Evolutionary conservation across 2,113 vertebrate genomes (phyloP), one percentile per base, ranked within the genome.

Genomic region (Anhinga rufa): DNA sequence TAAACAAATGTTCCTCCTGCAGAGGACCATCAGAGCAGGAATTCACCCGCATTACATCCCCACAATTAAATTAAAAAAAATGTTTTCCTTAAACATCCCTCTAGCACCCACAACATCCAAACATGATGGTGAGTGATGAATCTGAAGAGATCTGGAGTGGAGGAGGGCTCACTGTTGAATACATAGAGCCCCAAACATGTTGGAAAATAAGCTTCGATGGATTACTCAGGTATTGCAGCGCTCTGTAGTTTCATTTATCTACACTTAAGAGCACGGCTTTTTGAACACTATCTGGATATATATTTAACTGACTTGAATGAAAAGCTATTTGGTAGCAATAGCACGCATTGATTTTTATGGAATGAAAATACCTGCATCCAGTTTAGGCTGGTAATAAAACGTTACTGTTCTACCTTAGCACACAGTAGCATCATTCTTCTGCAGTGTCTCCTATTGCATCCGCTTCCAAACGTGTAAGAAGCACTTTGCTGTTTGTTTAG

Each of bases 81-180:
- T 12, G 0, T 93, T 94, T 84, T 69, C 64, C 61, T 54, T 9
- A n/a, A 92, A 65, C 82, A 7, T 81, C 34, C 75, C 77, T 91
- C 90, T 79, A 97, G 97, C 96, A 97, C 76, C 96, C 97, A 22
- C 87, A 96, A 10, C 97, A 97, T 82, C 97, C 97, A n/a, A 97
- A 97, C 92, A 96, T 97, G 95, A 94, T 97, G 78, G 95, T 95
- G 84, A 70, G 29, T 19, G 96, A 97, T 52, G 97, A 97, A 32
- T 96, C 93, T n/a, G 36, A 79, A 62, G 95, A 96, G 64, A 34
- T 82, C 9, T 97, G 97, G 97, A 95, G 92, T 68, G 97, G 75
- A 68, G 95, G 95, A 85, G 97, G 96, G 6, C 93, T 97, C 65
- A 84, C 87, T 24, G 87, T 97, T 69, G 96, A 97, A 52, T 94